Evolutionary conservation across 2,113 vertebrate genomes (phyloP).

Genomic region (Tupaia chinensis): DNA sequence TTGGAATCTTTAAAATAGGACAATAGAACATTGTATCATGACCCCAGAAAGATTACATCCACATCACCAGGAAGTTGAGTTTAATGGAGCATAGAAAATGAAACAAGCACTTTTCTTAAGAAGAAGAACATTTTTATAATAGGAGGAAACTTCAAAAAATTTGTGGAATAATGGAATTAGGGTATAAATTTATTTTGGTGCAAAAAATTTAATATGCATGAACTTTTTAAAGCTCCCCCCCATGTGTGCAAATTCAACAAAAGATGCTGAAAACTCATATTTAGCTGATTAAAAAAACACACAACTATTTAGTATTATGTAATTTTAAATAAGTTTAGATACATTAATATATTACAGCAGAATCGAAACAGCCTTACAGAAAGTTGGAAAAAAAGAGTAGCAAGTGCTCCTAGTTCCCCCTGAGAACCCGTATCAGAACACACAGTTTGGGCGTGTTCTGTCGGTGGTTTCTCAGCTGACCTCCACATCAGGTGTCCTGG

Average conservation of each 20-base stretch:
- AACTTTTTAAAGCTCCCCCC: too few species aligned
- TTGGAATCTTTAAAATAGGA: constrained; percentile 19
- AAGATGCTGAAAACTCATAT: neutral
- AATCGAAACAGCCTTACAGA: neutral
- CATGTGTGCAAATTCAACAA: neutral
- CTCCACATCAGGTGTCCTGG: neutral
- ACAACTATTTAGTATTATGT: neutral
- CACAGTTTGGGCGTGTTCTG: neutral
- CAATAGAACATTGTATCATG: neutral
- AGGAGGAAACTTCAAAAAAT: too few species aligned
- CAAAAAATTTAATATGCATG: too few species aligned
- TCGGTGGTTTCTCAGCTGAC: neutral
- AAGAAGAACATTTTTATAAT: neutral
- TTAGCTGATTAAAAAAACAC: neutral
- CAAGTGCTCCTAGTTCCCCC: too few species aligned
- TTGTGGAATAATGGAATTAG: too few species aligned
- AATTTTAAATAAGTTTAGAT: constrained; percentile 20
- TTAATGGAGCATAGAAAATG: constrained; percentile 14
- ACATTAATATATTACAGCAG: neutral
- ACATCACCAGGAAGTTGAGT: neutral
- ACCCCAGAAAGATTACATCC: neutral
- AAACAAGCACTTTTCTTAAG: neutral
- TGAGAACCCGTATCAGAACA: neutral
- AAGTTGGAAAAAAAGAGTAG: neutral
- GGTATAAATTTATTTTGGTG: too few species aligned